Evolutionary conservation across 2,113 vertebrate species (phyloP).

Genomic region (Mus spicilegus): DNA sequence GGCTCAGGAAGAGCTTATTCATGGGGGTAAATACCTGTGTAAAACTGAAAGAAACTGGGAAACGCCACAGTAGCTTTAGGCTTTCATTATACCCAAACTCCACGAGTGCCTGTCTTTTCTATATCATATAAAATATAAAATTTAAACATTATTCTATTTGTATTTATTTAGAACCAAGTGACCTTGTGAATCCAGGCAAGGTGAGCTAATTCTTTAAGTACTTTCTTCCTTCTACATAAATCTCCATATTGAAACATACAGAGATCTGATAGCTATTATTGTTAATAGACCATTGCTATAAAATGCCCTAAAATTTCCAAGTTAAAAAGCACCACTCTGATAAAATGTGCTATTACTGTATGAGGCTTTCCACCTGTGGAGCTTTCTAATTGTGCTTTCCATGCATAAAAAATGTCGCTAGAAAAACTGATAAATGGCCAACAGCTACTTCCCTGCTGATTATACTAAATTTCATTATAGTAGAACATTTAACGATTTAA

Average conservation of each 20-base stretch:
- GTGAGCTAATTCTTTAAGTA: slow-evolving; percentile 46
- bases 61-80: background rate
- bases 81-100: background rate
- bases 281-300: slow-evolving; percentile 64
- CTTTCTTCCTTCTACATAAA: slow-evolving; percentile 1
- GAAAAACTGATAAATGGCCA: slow-evolving; percentile 78
- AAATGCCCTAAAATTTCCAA: slow-evolving; percentile 70
- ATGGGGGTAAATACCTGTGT: background rate
- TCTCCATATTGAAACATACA: slow-evolving; percentile 54
- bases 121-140: background rate
- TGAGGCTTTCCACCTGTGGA: slow-evolving; percentile 62
- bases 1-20: background rate
- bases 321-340: slow-evolving; percentile 65
- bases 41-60: slow-evolving; percentile 2
- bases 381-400: slow-evolving; percentile 72
- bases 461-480: slow-evolving; percentile 79
- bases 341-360: slow-evolving; percentile 61
- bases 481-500: slow-evolving; percentile 79
- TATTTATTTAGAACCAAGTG: slow-evolving; percentile 39
- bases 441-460: slow-evolving; percentile 78
- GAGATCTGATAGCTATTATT: slow-evolving; percentile 67
- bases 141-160: slow-evolving; percentile 45
- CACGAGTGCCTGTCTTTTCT: background rate
- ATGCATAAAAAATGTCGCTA: slow-evolving; percentile 66
- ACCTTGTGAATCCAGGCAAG: slow-evolving; percentile 19